A percentile compares a stretch with the other conserved stretches of the same genome.
phyloP scores from a whole-genome alignment of 2,113 vertebrate species.

The Erinaceus europaeus region DNA sequence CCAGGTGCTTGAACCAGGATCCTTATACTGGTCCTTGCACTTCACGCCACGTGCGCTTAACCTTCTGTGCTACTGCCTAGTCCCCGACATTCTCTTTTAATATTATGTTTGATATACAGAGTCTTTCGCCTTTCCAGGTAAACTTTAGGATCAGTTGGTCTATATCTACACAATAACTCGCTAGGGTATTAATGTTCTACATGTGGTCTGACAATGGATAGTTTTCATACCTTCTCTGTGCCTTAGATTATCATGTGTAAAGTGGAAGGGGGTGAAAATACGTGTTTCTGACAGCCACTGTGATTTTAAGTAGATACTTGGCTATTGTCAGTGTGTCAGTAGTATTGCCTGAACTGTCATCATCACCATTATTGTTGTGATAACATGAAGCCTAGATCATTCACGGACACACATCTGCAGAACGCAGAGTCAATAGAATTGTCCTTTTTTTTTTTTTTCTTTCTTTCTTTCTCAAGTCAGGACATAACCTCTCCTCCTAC shows the following conservation, averaged over 20 bases:
- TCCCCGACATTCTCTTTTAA: too few relatives aligned
- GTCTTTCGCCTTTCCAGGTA: not conserved
- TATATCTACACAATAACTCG: not conserved
- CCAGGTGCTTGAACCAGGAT: too few relatives aligned
- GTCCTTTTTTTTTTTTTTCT: not conserved
- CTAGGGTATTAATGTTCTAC: not conserved
- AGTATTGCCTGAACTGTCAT: not conserved
- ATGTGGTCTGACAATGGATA: not conserved
- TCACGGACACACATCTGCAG: not conserved
- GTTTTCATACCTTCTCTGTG: not conserved
- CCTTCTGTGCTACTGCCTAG: too few relatives aligned
- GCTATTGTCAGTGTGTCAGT: not conserved
- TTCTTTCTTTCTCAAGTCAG: too few relatives aligned
- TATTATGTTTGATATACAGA: not conserved
- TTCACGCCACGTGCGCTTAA: too few relatives aligned
- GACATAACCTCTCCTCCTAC: not conserved
- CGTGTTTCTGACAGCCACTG: not conserved
- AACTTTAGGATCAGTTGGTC: not conserved
- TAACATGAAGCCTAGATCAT: not conserved
- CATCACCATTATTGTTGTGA: not conserved
- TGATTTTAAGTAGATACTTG: not conserved
- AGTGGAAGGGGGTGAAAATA: not conserved
- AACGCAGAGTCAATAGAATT: not conserved
- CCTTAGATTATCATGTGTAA: not conserved
- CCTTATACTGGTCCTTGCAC: too few relatives aligned